A percentile compares a stretch with the other conserved stretches of the same genome.
Evolutionary conservation across 2,888 invertebrate species (phyloP).

Genomic region (Calameuta filiformis): DNA sequence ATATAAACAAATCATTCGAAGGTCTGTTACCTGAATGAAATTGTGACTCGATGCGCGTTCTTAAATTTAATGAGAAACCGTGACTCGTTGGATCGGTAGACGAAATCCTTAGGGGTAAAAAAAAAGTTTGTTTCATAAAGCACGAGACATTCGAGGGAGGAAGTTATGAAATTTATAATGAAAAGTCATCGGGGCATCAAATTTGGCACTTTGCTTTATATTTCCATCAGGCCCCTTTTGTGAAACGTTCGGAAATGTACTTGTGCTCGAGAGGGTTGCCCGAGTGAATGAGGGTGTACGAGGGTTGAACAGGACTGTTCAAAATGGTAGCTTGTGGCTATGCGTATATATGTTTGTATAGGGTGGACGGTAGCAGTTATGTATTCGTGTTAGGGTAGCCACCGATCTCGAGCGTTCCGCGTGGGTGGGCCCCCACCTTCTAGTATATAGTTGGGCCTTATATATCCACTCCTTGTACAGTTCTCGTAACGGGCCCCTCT

Average conservation of each 20-base stretch:
- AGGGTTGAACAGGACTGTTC: neutral
- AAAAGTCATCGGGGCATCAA: neutral
- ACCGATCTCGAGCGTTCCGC: slow-evolving; percentile 52
- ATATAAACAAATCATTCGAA: neutral
- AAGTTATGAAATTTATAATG: neutral
- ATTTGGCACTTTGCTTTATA: neutral
- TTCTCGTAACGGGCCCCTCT: slow-evolving; percentile 1
- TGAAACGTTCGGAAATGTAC: neutral
- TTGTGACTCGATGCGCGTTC: neutral
- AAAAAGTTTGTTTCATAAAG: neutral
- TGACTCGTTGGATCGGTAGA: neutral
- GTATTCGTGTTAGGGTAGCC: slow-evolving; percentile 33
- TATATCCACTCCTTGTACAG: slow-evolving; percentile 18
- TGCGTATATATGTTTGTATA: neutral
- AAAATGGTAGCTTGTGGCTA: neutral
- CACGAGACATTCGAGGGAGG: neutral
- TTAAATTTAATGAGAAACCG: neutral
- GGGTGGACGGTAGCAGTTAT: slow-evolving; percentile 1
- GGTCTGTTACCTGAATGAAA: neutral
- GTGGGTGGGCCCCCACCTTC: slow-evolving; percentile 54
- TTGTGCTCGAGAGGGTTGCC: neutral
- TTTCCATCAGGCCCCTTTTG: neutral
- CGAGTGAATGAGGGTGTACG: neutral
- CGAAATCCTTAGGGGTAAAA: neutral
- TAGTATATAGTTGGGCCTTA: slow-evolving; percentile 2